phyloP scores from a whole-genome alignment of 2,888 invertebrate genomes.

The Parnassius glacialis region DNA sequence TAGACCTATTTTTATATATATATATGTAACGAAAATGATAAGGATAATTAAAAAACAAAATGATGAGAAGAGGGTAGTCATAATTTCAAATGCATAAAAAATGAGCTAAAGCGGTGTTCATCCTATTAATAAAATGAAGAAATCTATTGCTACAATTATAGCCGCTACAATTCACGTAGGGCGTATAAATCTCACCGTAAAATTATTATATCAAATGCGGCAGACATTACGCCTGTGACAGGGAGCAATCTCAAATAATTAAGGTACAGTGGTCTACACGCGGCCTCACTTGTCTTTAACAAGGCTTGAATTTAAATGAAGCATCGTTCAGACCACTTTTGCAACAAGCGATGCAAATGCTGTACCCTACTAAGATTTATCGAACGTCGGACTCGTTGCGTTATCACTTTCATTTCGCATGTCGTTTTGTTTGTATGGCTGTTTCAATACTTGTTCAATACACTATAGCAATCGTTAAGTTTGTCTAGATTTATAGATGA shows the following conservation, averaged over 20 bases:
- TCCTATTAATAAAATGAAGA: no score
- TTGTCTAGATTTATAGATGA: slow-evolving; percentile 8
- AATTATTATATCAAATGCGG: slow-evolving; percentile 54
- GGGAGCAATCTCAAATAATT: slow-evolving; percentile 54
- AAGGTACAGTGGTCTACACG: slow-evolving; percentile 38
- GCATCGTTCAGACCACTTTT: slow-evolving; percentile 33
- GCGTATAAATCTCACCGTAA: slow-evolving; percentile 26
- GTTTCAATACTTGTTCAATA: slow-evolving; percentile 17
- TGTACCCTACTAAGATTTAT: slow-evolving; percentile 32
- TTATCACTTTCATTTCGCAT: slow-evolving; percentile 30
- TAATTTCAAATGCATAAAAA: no score
- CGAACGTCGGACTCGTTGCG: slow-evolving; percentile 28
- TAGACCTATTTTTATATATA: no score
- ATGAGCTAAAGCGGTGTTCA: no score
- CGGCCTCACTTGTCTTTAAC: slow-evolving; percentile 31
- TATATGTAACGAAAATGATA: no score
- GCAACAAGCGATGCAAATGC: slow-evolving; percentile 33
- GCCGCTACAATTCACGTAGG: slow-evolving; percentile 21
- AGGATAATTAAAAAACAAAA: no score
- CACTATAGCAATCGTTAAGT: slow-evolving; percentile 17
- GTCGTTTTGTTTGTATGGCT: slow-evolving; percentile 20
- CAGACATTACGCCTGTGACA: slow-evolving; percentile 39
- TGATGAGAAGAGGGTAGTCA: no score
- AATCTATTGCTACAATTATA: neutral
- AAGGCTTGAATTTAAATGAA: slow-evolving; percentile 40